Conservation (phyloP, 1,140 invertebrate genomes). For the Aphis gossypii region DNA sequence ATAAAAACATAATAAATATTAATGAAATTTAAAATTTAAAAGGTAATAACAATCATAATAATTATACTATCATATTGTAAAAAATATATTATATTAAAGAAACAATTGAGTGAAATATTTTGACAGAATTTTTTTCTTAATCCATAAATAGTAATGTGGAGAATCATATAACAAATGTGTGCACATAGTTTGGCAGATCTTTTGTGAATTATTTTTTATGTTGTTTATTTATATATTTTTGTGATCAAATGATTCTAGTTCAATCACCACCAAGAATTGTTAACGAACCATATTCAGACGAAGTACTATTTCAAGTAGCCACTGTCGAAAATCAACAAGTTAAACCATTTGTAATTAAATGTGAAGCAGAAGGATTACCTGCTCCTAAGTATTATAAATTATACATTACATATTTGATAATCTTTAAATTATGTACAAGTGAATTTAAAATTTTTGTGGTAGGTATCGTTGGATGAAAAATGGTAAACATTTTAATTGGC, state of each 20-base stretch:
- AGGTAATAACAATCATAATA: too few relatives aligned
- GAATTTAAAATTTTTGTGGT: constrained; percentile 62
- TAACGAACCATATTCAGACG: constrained; percentile 89
- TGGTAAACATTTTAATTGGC: constrained; percentile 88
- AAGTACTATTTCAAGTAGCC: constrained; percentile 89
- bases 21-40: too few relatives aligned
- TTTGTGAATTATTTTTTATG: not conserved
- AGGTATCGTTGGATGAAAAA: constrained; percentile 97
- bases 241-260: constrained; percentile 66
- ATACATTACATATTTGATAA: too few relatives aligned
- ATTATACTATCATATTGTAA: too few relatives aligned
- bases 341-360: constrained; percentile 93
- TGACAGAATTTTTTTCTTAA: too few relatives aligned
- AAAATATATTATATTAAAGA: too few relatives aligned
- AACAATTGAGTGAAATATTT: too few relatives aligned
- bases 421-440: not conserved
- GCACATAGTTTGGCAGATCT: too few relatives aligned
- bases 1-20: too few relatives aligned
- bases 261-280: constrained; percentile 87
- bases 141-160: too few relatives aligned
- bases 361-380: constrained; percentile 91
- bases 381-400: constrained; percentile 76
- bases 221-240: not conserved
- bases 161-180: too few relatives aligned
- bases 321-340: constrained; percentile 81